Evolutionary conservation across 2,113 vertebrate species (phyloP), one percentile per base, ranked within the genome.

Genomic region (Galemys pyrenaicus): DNA sequence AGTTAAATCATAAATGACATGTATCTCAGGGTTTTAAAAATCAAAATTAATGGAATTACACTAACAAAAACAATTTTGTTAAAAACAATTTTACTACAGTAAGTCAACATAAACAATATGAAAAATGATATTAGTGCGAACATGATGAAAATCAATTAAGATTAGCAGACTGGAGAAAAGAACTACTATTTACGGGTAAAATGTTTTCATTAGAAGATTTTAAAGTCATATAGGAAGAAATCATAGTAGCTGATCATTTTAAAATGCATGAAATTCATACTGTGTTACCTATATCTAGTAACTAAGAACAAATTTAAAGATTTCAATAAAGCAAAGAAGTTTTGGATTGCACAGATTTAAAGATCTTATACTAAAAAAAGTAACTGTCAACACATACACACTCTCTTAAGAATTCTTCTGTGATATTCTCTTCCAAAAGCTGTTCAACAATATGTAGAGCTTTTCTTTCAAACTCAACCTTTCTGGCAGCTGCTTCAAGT

Each of bases 391-490:
- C 16, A 98, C 99, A 13, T 98, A 99, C 99, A 97, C 98, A 99
- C 71, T 99, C 98, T 35, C 97, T 71, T 83, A 99, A 97, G 94
- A 99, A 99, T 71, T 99, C 99, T 87, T 99, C 99, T 9, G 98
- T 97, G 88, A 99, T 98, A 7, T 98, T 97, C 77, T 99, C 98
- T 89, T 99, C 99, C 88, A 99, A 97, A 28, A 99, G 99, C 1
- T 99, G 98, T 97, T 99, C 99, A 93, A 99, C 99, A 74, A 99
- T 85, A 85, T 83, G 91, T 92, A 99, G 90, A 4, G 99, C 99
- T 97, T 98, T 99, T 87, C 97, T 98, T 92, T 99, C 99, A 97
- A 97, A 98, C 54, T 99, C 99, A 70, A 99, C 96, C 96, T 98
- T 98, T 94, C 96, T 98, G 79, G 99, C 92, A 62, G 97, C 97